Conservation (phyloP, 2,888 invertebrate species). For the Fragum sueziense region DNA sequence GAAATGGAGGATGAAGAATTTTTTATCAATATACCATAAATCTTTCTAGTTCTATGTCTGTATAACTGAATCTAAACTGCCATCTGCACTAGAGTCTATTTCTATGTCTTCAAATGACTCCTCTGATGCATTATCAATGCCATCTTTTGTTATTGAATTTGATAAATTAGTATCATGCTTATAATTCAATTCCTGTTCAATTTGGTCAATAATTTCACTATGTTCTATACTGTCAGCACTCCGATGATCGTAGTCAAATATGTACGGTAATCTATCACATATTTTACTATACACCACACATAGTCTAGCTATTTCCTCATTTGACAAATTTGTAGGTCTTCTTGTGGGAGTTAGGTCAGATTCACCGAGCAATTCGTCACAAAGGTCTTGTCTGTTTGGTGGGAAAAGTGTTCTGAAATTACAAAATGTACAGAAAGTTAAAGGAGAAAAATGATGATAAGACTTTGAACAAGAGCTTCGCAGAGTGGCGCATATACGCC, state of each 20-base stretch:
- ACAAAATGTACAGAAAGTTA: background rate
- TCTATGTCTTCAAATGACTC: too few relatives aligned
- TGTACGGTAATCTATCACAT: slow-evolving; percentile 82
- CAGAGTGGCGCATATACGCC: too few relatives aligned
- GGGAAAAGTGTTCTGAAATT: slow-evolving; percentile 88
- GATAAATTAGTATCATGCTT: background rate
- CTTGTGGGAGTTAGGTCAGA: slow-evolving; percentile 89
- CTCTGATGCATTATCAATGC: too few relatives aligned
- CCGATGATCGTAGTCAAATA: slow-evolving; percentile 87
- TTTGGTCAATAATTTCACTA: slow-evolving; percentile 18
- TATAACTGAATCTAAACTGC: too few relatives aligned
- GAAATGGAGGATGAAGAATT: too few relatives aligned
- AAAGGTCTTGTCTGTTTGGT: slow-evolving; percentile 87
- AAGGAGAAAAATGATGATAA: background rate
- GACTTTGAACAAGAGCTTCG: too few relatives aligned
- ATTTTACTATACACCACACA: slow-evolving; percentile 90
- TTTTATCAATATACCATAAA: too few relatives aligned
- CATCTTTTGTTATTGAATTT: too few relatives aligned
- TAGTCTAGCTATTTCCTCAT: slow-evolving; percentile 90
- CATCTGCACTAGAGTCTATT: too few relatives aligned
- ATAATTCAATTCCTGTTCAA: slow-evolving; percentile 34
- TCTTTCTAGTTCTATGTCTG: too few relatives aligned
- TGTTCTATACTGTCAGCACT: slow-evolving; percentile 27
- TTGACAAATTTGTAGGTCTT: slow-evolving; percentile 89
- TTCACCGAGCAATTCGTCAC: slow-evolving; percentile 87